Conservation (phyloP, 2,888 invertebrate species). For the Chrysolina americana region DNA sequence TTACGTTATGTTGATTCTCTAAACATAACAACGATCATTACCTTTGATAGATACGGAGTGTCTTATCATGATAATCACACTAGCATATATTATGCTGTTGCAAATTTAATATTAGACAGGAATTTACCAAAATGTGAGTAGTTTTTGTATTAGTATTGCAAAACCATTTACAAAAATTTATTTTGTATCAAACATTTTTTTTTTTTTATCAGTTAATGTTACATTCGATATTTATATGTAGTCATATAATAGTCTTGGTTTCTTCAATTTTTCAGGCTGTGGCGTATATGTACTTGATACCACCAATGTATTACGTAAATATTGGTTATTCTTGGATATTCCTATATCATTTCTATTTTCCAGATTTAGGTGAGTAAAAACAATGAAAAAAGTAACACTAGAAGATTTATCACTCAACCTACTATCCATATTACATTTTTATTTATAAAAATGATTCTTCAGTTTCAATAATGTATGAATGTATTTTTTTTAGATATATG, state of each 20-base stretch:
- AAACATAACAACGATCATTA: constrained; percentile 87
- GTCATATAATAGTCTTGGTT: too few relatives aligned
- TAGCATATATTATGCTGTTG: constrained; percentile 86
- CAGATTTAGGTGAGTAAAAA: constrained; percentile 78
- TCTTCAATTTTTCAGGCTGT: constrained; percentile 74
- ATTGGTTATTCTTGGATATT: constrained; percentile 86
- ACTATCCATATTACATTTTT: too few relatives aligned
- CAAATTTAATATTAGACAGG: constrained; percentile 83
- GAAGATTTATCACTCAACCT: too few relatives aligned
- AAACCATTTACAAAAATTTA: too few relatives aligned
- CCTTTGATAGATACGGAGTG: constrained; percentile 95
- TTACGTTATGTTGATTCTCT: constrained; percentile 79
- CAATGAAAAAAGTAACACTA: constrained; percentile 1
- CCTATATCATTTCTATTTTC: constrained; percentile 85
- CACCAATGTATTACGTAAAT: constrained; percentile 89
- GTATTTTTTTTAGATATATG: constrained; percentile 74
- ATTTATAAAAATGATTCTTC: too few relatives aligned
- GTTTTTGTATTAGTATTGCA: too few relatives aligned
- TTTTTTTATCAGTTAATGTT: too few relatives aligned
- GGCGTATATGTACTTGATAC: constrained; percentile 88
- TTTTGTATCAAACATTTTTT: too few relatives aligned
- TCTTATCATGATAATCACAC: constrained; percentile 95
- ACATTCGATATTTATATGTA: too few relatives aligned
- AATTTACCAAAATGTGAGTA: constrained; percentile 81
- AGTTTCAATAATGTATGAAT: not conserved